These are phyloP conservation scores for Lophotis ruficrista DNA, from an alignment of 2,113 vertebrate genomes.

Conservation along the genomic window DNA sequence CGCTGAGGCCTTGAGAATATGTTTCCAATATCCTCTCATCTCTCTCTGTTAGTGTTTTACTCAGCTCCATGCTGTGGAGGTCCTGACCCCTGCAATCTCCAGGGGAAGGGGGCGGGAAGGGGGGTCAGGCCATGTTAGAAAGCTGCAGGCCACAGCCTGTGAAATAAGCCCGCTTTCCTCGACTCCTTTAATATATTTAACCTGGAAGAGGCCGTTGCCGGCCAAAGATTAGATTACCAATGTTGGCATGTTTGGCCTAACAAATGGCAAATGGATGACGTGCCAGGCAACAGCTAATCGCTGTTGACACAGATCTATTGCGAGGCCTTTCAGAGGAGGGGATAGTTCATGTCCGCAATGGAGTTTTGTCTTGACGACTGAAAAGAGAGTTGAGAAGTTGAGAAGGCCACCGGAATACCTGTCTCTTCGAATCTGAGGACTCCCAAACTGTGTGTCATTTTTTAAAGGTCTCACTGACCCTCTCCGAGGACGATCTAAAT, in stretches of 20 bases:
- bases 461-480: slow-evolving; percentile 78
- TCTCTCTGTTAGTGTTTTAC: slow-evolving; percentile 85
- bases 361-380: slow-evolving; percentile 38
- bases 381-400: slow-evolving; percentile 61
- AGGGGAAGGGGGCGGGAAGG: slow-evolving; percentile 74
- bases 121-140: slow-evolving; percentile 74
- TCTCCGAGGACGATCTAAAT: slow-evolving; percentile 74
- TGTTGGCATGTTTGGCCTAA: slow-evolving; percentile 73
- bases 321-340: slow-evolving; percentile 67
- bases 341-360: slow-evolving; percentile 63
- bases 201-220: slow-evolving; percentile 71
- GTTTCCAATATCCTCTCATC: slow-evolving; percentile 93
- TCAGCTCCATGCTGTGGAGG: slow-evolving; percentile 83
- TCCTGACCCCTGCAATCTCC: slow-evolving; percentile 86
- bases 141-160: slow-evolving; percentile 66
- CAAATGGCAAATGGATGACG: slow-evolving; percentile 74
- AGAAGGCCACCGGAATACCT: slow-evolving; percentile 69
- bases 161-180: slow-evolving; percentile 29
- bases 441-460: slow-evolving; percentile 47
- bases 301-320: slow-evolving; percentile 79
- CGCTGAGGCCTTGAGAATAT: slow-evolving; percentile 84
- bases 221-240: slow-evolving; percentile 75
- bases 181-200: slow-evolving; percentile 77
- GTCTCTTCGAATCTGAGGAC: slow-evolving; percentile 75
- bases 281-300: slow-evolving; percentile 75